These are phyloP conservation scores for Brachyptera risi DNA, from an alignment of 2,888 invertebrate species.

Conservation along the genomic window DNA sequence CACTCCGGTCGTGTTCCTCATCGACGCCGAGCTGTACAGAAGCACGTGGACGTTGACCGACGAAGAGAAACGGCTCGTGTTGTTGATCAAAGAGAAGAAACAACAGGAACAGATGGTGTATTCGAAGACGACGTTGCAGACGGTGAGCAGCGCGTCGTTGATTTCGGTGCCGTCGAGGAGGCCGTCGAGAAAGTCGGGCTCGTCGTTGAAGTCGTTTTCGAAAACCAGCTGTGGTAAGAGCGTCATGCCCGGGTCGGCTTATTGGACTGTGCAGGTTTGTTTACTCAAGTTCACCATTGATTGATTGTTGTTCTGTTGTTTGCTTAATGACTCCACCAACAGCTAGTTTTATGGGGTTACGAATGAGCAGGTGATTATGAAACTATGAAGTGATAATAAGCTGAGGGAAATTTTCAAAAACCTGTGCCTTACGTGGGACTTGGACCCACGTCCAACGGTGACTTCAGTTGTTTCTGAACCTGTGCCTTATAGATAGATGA, in stretches of 20 bases:
- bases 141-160: background rate
- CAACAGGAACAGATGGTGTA: background rate
- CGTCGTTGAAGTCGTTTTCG: background rate
- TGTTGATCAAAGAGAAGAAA: background rate
- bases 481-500: too few relatives aligned
- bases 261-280: background rate
- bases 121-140: background rate
- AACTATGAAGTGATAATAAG: too few relatives aligned
- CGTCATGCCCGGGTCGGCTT: background rate
- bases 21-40: background rate
- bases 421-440: too few relatives aligned
- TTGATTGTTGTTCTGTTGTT: too few relatives aligned
- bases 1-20: background rate
- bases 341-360: too few relatives aligned
- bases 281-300: too few relatives aligned
- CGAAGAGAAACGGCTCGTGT: background rate
- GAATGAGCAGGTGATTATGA: too few relatives aligned
- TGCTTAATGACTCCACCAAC: too few relatives aligned
- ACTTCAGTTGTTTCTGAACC: too few relatives aligned
- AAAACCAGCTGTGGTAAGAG: background rate
- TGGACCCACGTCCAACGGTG: too few relatives aligned
- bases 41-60: background rate
- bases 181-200: background rate
- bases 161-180: background rate
- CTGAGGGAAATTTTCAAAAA: too few relatives aligned